Evolutionary conservation across 1,140 invertebrate genomes (phyloP), one percentile per base, ranked within the genome.

Genomic region (Aporrectodea caliginosa): DNA sequence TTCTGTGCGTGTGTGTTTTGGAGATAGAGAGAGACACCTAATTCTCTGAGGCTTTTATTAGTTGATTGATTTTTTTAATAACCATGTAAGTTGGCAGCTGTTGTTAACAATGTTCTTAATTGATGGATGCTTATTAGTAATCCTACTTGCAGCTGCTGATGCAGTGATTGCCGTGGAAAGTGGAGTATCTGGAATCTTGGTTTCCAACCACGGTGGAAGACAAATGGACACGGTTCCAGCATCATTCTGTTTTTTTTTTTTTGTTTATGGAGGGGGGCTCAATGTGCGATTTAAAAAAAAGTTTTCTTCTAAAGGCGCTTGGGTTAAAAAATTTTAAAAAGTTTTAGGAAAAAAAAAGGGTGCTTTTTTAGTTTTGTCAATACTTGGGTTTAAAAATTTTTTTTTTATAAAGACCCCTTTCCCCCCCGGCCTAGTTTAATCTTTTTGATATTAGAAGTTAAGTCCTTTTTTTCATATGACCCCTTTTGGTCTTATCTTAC

Each of bases 161-260:
- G 95, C 95, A 0, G 81, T 92, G 16, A 87, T 93, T 79, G 95
- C 93, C 0, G 88, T 92, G 0, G 88, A 95, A 84, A 88, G 91
- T 72, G 94, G 94, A 16, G 93, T 91, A 70, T 86, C 90, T 27
- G 96, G 90, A 0, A 92, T 98, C 72, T 88, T 95, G 14, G 95
- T 98, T 14, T 97, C 95, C 0, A 97, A 97, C 89, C 95, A 97
- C 88, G 95, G 95, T 0, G 95, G 92, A 0, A 90, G 95, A 76
- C 95, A 97, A 90, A 88, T 97, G 27, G 95, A 98, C 85, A 91
- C 92, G n/a, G 92, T 92, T 32, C 92, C 93, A 16, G 91, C 95
- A 43, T 91, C 94, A 71, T 94, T 95, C 90, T 75, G 78, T n/a
- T n/a, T n/a, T n/a, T 6, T 58, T 58, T 58, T 58, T 58, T 12